phyloP scores from a whole-genome alignment of 2,888 invertebrate species.

The Neoaliturus tenellus region DNA sequence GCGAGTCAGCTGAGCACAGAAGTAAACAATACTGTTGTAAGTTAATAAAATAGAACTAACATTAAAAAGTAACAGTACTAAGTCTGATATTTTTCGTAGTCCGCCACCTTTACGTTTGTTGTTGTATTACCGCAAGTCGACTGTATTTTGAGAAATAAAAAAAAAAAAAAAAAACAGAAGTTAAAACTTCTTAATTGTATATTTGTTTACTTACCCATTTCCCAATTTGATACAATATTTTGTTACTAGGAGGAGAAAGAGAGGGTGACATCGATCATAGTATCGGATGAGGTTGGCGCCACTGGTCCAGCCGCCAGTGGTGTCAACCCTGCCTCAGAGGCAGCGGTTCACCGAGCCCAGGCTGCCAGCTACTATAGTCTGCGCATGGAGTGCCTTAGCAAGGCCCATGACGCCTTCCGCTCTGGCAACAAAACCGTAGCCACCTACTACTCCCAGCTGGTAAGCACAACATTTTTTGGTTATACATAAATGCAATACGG shows the following conservation, averaged over 20 bases:
- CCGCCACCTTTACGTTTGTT: no score
- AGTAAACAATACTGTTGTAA: no score
- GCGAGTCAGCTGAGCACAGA: no score
- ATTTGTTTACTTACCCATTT: no score
- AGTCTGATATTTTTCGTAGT: no score
- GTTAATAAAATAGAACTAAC: no score
- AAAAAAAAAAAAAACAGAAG: no score
- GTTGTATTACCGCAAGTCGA: no score
- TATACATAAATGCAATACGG: background rate
- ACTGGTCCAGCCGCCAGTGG: conserved; percentile 30
- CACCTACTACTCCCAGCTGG: conserved; percentile 82
- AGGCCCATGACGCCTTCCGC: conserved; percentile 80
- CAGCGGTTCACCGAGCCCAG: conserved; percentile 71
- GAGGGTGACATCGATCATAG: conserved; percentile 9
- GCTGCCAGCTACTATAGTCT: conserved; percentile 74
- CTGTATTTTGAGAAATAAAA: no score
- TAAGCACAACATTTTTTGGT: conserved; percentile 65
- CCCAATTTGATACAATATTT: no score
- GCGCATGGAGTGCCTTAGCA: conserved; percentile 75
- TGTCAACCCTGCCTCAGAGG: conserved; percentile 61
- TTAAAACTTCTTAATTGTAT: no score
- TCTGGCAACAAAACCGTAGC: conserved; percentile 82
- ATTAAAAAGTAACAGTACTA: no score
- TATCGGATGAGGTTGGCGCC: background rate
- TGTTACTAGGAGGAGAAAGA: background rate